Conservation (phyloP, 2,797 vertebrate species). For the Lerista edwardsae region DNA sequence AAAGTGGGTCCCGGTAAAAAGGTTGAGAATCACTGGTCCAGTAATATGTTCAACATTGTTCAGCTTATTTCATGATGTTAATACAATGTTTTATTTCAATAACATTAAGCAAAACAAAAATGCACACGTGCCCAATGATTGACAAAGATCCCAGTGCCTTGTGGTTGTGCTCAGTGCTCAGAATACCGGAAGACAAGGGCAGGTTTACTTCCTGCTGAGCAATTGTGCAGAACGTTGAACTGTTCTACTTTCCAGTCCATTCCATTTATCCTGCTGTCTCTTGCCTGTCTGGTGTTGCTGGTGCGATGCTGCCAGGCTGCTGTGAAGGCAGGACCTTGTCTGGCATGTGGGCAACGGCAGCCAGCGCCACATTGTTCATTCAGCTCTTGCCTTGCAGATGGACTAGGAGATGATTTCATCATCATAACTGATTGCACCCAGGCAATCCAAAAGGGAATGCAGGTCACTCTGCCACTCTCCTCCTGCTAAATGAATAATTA, state of each 20-base stretch:
- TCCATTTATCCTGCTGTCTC: not conserved
- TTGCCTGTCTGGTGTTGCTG: not conserved
- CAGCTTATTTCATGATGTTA: too few relatives aligned
- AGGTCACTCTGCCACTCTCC: not conserved
- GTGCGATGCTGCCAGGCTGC: not conserved
- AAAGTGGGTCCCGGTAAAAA: too few relatives aligned
- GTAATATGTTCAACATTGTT: too few relatives aligned
- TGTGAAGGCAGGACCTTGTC: not conserved
- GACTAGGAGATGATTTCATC: slow-evolving; percentile 23
- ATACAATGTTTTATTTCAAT: too few relatives aligned
- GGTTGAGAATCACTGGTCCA: too few relatives aligned
- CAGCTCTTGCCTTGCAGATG: slow-evolving; percentile 7
- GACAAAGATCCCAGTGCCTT: too few relatives aligned
- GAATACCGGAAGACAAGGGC: not conserved
- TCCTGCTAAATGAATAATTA: slow-evolving; percentile 21
- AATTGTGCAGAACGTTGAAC: not conserved
- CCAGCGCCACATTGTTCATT: not conserved
- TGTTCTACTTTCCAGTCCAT: not conserved
- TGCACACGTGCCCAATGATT: too few relatives aligned
- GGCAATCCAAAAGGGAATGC: slow-evolving; percentile 14
- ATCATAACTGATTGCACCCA: slow-evolving; percentile 9
- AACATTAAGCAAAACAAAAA: too few relatives aligned
- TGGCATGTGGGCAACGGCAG: not conserved
- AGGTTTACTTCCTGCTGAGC: not conserved
- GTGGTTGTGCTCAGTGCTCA: not conserved